Conservation (phyloP, 2,888 invertebrate genomes). For the Octonoba sinensis region DNA sequence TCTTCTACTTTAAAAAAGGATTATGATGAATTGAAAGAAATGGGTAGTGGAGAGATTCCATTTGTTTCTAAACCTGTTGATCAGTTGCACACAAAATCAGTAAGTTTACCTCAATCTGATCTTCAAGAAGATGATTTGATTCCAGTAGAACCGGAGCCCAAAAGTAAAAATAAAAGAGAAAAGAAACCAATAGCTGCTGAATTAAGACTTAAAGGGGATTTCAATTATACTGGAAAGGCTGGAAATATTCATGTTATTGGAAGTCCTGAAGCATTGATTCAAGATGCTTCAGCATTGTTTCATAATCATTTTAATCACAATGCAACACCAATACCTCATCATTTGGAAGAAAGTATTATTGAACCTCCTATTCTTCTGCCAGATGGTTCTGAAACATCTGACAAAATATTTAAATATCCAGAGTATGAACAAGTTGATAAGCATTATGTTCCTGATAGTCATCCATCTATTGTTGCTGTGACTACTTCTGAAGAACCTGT, state of each 20-base stretch:
- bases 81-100: constrained; percentile 1
- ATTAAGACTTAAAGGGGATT: constrained; percentile 27
- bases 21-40: constrained; percentile 37
- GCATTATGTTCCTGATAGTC: constrained; percentile 23
- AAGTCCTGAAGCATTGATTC: constrained; percentile 55
- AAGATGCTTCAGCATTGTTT: constrained; percentile 43
- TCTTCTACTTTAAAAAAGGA: constrained; percentile 9
- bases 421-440: constrained; percentile 61
- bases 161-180: constrained; percentile 51
- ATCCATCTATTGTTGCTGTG: constrained; percentile 8
- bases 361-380: constrained; percentile 59
- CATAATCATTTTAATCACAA: constrained; percentile 48
- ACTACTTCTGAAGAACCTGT: neutral
- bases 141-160: constrained; percentile 27
- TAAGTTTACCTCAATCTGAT: constrained; percentile 35
- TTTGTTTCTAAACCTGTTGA: constrained; percentile 22
- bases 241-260: constrained; percentile 39
- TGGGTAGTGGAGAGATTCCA: constrained; percentile 49
- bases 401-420: constrained; percentile 48
- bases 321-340: constrained; percentile 17
- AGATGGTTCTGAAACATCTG: constrained; percentile 30
- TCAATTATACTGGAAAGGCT: constrained; percentile 11
- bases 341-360: constrained; percentile 52
- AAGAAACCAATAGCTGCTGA: constrained; percentile 39
- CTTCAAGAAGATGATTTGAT: constrained; percentile 51